phyloP scores from a whole-genome alignment of 2,113 vertebrate species.

The Hydrochoerus hydrochaeris region DNA sequence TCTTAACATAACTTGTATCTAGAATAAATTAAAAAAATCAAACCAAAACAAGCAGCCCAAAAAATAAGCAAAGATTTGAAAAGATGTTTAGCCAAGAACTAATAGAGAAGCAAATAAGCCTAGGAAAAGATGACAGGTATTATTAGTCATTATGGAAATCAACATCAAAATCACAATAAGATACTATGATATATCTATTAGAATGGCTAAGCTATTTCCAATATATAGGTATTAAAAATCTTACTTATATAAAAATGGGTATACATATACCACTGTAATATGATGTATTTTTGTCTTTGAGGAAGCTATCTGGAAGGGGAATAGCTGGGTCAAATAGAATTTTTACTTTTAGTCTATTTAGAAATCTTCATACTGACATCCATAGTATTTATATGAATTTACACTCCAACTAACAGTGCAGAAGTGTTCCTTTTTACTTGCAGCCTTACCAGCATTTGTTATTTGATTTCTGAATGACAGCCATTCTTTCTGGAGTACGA shows the following conservation, averaged over 20 bases:
- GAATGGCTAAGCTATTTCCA: neutral
- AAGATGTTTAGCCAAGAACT: neutral
- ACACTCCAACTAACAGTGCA: neutral
- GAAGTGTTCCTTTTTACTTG: neutral
- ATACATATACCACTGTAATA: neutral
- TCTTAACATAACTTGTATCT: neutral
- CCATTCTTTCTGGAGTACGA: neutral
- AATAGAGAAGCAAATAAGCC: neutral
- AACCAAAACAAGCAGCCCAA: neutral
- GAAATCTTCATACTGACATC: neutral
- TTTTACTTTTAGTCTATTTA: neutral
- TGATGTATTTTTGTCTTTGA: neutral
- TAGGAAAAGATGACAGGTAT: neutral
- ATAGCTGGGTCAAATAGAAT: neutral
- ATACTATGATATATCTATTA: neutral
- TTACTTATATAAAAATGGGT: neutral
- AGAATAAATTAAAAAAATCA: neutral
- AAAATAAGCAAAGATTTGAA: constrained; percentile 5
- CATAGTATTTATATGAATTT: neutral
- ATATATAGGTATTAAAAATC: neutral
- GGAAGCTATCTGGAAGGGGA: neutral
- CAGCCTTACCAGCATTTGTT: neutral
- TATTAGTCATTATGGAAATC: neutral
- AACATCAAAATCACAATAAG: neutral
- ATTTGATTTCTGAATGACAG: neutral